phyloP scores from a whole-genome alignment of 1,140 invertebrate genomes.

The Lepidurus apus region DNA sequence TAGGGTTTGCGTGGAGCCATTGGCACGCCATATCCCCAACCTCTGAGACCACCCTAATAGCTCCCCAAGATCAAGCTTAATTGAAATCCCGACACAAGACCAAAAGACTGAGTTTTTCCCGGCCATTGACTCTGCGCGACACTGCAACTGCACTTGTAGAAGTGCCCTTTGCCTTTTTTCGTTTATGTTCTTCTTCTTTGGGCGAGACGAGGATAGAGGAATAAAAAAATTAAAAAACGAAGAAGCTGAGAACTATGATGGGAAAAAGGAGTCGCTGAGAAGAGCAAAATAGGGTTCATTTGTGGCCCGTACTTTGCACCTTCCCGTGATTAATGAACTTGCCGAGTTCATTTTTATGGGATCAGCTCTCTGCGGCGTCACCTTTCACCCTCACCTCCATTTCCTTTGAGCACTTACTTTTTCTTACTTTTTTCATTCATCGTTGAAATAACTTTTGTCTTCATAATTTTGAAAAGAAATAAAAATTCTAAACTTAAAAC shows the following conservation, averaged over 20 bases:
- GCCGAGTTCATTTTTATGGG: background rate
- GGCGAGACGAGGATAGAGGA: background rate
- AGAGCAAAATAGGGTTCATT: conserved; percentile 16
- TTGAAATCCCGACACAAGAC: conserved; percentile 15
- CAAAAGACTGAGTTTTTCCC: conserved; percentile 1
- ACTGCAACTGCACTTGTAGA: background rate
- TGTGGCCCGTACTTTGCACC: conserved; percentile 17
- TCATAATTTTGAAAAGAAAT: background rate
- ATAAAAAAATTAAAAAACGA: background rate
- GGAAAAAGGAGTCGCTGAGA: conserved; percentile 9
- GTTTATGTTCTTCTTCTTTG: background rate
- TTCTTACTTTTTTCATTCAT: background rate
- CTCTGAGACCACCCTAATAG: conserved; percentile 4
- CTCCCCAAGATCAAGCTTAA: background rate
- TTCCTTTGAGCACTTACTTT: background rate
- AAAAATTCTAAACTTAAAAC: background rate
- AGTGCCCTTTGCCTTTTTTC: conserved; percentile 18
- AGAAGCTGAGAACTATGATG: conserved; percentile 8
- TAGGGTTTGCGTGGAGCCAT: background rate
- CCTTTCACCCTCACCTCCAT: conserved; percentile 14
- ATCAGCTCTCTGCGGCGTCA: background rate
- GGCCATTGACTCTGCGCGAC: conserved; percentile 6
- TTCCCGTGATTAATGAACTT: conserved; percentile 15
- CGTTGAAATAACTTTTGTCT: background rate
- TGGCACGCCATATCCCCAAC: background rate